A percentile compares a stretch with the other conserved stretches of the same genome.
Conservation (phyloP, 2,113 vertebrate species). For the Megaptera novaeangliae region DNA sequence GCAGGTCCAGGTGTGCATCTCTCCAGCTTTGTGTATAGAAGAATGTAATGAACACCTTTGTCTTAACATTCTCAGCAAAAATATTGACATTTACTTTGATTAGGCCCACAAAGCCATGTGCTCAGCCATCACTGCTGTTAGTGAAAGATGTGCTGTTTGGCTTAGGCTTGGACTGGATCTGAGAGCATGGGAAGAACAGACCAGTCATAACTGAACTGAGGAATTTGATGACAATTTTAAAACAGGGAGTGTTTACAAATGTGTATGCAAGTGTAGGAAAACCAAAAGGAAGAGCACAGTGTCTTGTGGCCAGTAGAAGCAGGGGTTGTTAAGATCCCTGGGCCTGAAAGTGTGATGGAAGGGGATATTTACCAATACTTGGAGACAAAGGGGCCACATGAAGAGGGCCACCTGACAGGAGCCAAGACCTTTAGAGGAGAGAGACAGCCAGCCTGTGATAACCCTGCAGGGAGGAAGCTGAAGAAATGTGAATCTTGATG, state of each 20-base stretch:
- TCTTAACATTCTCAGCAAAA: background rate
- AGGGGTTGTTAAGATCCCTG: background rate
- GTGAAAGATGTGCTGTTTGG: background rate
- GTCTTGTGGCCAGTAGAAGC: background rate
- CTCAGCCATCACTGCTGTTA: background rate
- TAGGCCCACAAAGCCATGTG: background rate
- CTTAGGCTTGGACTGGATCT: background rate
- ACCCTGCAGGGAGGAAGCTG: background rate
- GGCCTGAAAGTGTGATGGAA: background rate
- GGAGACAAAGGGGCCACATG: background rate
- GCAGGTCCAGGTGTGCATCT: background rate
- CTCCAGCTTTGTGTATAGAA: background rate
- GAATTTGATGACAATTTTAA: background rate
- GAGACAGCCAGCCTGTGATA: background rate
- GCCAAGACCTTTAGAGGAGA: background rate
- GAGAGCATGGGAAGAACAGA: background rate
- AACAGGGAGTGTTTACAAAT: background rate
- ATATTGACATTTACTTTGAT: background rate
- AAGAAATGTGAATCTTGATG: background rate
- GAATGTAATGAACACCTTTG: background rate
- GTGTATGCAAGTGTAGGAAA: background rate
- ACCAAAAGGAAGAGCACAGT: background rate
- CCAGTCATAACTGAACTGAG: background rate
- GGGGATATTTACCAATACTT: background rate
- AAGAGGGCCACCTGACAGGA: background rate